Base-by-base conservation (phyloP, 2,113 vertebrate genomes). In the Zosterops borbonicus region DNA sequence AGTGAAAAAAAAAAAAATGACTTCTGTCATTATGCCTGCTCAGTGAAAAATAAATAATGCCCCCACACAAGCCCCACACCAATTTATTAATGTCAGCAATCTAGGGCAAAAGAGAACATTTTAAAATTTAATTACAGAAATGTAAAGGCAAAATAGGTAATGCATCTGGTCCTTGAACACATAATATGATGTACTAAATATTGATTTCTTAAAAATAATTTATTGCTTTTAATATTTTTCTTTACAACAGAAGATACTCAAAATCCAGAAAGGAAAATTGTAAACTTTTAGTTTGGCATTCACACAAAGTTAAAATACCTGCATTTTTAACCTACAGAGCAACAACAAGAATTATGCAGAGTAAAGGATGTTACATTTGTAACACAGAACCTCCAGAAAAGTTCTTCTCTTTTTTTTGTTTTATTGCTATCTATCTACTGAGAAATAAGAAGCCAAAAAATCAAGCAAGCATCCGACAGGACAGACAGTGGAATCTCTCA, bases 271-370 rank as follows among this genome's bases (percentile, higher is more conserved):
- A 98, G 95, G 98, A 99, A 99, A 98, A 98, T 93, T 99, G 99
- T 99, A 99, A 99, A 99, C 99, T 99, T 97, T 99, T 98, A 98
- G 99, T 99, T 99, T 99, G 99, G 99, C 99, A 99, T 99, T 99
- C 98, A 99, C 98, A 98, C 98, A 98, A 99, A 98, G 98, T 98
- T 98, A 98, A 98, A 98, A 98, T 98, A 98, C 97, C 98, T 98
- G 98, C 98, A 98, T 98, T 97, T 97, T 97, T 94, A 98, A 98
- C 96, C 98, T 98, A 98, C 97, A 98, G 97, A 98, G 97, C 96
- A 97, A 98, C 97, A 95, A 97, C 95, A 94, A 97, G 96, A 97
- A 98, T 98, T 98, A 99, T 97, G 97, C 98, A 96, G 98, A 98
- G 98, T 97, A 98, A 97, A 97, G 97, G 98, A 95, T 98, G 98